Evolutionary conservation across 2,113 vertebrate species (phyloP).

Genomic region (Alexandromys fortis): DNA sequence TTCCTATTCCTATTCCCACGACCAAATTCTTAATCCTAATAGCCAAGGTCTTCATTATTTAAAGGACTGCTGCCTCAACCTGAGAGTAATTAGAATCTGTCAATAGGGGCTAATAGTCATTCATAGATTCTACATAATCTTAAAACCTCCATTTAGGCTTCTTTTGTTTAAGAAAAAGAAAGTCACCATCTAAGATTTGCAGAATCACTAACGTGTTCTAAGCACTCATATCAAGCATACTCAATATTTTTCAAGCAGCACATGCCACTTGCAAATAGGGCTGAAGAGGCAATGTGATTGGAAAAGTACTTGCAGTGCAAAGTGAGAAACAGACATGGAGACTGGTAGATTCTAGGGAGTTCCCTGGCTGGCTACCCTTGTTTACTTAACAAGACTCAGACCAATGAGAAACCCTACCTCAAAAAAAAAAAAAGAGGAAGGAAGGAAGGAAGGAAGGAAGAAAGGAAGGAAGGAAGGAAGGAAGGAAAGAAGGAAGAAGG

Average conservation of each 20-base stretch:
- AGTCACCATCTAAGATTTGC: background rate
- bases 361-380: accelerated
- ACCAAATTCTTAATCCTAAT: background rate
- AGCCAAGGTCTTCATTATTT: background rate
- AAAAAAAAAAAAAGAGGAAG: no score
- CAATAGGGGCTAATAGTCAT: background rate
- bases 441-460: no score
- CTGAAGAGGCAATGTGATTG: no score
- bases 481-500: no score
- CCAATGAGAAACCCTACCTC: background rate
- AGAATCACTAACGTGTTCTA: background rate
- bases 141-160: background rate
- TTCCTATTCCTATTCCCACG: background rate
- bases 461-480: no score
- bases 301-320: background rate
- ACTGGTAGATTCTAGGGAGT: background rate
- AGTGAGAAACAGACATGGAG: background rate
- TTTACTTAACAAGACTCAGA: background rate
- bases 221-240: background rate
- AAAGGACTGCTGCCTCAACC: background rate
- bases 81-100: background rate
- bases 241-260: background rate
- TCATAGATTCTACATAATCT: background rate
- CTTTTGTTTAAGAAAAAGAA: background rate
- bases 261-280: no score